Conservation (phyloP, 2,797 vertebrate genomes). For the Ceryle rudis region DNA sequence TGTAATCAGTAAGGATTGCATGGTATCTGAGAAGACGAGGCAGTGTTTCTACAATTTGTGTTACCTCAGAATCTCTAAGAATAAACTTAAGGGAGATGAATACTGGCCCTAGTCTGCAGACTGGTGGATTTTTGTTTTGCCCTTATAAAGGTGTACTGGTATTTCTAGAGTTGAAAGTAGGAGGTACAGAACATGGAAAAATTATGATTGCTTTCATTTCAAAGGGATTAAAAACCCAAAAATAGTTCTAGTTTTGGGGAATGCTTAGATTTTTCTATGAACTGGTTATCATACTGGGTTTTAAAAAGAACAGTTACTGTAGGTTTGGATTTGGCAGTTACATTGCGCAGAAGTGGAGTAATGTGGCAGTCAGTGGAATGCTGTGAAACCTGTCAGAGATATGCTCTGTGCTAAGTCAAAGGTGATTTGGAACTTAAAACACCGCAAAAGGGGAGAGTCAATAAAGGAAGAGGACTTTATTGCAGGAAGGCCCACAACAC, state of each 20-base stretch:
- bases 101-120: background rate
- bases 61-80: background rate
- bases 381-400: constrained; percentile 18
- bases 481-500: background rate
- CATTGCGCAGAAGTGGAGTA: background rate
- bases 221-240: background rate
- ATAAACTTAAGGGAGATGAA: background rate
- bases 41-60: accelerated
- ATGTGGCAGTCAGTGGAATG: background rate
- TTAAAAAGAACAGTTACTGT: background rate
- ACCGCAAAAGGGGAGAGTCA: constrained; percentile 15
- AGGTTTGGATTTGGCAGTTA: background rate
- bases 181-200: background rate
- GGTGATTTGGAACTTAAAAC: constrained; percentile 36
- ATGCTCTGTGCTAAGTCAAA: background rate
- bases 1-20: background rate
- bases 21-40: background rate
- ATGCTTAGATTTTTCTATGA: background rate
- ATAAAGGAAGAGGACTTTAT: constrained; percentile 41
- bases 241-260: background rate
- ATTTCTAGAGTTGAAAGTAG: background rate
- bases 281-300: background rate
- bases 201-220: background rate
- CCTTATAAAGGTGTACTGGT: background rate
- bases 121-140: background rate